These are phyloP conservation scores for Lophotis ruficrista DNA, from an alignment of 2,113 vertebrate genomes.

Conservation along the genomic window DNA sequence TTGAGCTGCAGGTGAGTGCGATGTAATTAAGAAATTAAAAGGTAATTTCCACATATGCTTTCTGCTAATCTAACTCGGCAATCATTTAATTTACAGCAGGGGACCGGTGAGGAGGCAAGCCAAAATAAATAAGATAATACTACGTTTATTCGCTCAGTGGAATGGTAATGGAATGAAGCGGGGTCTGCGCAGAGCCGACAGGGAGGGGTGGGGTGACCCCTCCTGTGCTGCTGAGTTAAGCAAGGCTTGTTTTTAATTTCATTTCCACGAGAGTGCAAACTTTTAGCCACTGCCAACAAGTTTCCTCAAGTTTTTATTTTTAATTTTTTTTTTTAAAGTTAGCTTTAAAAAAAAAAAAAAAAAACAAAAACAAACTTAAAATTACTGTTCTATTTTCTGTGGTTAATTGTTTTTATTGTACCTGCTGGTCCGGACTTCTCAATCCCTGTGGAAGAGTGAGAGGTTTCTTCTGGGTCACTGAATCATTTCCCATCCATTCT, in stretches of 20 bases:
- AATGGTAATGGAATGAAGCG: conserved; percentile 21
- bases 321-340: background rate
- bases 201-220: conserved; percentile 13
- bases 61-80: conserved; percentile 60
- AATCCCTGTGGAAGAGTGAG: background rate
- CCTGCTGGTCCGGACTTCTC: background rate
- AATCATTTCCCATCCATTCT: background rate
- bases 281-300: background rate
- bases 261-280: background rate
- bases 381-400: background rate
- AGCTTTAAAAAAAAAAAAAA: background rate
- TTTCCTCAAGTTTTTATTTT: background rate
- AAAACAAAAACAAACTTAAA: too few species aligned
- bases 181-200: background rate
- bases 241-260: background rate
- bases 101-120: conserved; percentile 67
- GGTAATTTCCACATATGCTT: conserved; percentile 78
- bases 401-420: fast-evolving
- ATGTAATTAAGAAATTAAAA: conserved; percentile 82
- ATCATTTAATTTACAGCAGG: conserved; percentile 72
- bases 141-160: conserved; percentile 34
- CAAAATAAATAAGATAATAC: conserved; percentile 76
- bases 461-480: background rate
- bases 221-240: background rate
- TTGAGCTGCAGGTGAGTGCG: conserved; percentile 76